Conservation (phyloP, 2,888 invertebrate species). For the Brenthis daphne region DNA sequence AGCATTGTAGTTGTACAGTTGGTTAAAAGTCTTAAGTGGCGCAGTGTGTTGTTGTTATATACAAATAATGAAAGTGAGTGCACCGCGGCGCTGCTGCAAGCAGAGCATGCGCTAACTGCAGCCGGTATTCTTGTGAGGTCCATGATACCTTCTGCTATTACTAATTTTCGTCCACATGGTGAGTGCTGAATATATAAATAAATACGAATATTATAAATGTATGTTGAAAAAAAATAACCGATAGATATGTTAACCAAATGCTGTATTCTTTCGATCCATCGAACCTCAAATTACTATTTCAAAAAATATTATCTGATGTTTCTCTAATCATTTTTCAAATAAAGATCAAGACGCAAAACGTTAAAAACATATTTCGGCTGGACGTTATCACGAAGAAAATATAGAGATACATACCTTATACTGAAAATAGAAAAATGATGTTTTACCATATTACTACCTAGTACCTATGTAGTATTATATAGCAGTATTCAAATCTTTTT, state of each 20-base stretch:
- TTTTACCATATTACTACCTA: too few species aligned
- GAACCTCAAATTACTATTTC: too few species aligned
- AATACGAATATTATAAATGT: too few species aligned
- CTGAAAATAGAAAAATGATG: too few species aligned
- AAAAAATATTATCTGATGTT: too few species aligned
- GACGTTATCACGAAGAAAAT: too few species aligned
- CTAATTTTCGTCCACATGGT: constrained; percentile 51
- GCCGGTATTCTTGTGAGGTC: constrained; percentile 50
- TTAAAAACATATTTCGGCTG: too few species aligned
- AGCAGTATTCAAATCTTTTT: too few species aligned
- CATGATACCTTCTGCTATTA: constrained; percentile 35
- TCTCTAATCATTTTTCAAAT: neutral
- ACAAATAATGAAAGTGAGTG: constrained; percentile 46
- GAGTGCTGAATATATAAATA: constrained; percentile 12
- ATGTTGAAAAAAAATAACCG: too few species aligned
- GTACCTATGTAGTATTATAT: too few species aligned
- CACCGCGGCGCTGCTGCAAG: constrained; percentile 37
- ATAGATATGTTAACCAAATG: neutral
- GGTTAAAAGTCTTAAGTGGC: constrained; percentile 54
- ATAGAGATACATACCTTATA: too few species aligned
- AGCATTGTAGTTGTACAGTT: constrained; percentile 50
- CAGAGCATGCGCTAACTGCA: constrained; percentile 45
- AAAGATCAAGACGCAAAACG: neutral
- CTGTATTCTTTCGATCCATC: neutral
- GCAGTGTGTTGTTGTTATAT: constrained; percentile 50